Conservation (phyloP, 2,797 vertebrate species). For the Manis pentadactyla region DNA sequence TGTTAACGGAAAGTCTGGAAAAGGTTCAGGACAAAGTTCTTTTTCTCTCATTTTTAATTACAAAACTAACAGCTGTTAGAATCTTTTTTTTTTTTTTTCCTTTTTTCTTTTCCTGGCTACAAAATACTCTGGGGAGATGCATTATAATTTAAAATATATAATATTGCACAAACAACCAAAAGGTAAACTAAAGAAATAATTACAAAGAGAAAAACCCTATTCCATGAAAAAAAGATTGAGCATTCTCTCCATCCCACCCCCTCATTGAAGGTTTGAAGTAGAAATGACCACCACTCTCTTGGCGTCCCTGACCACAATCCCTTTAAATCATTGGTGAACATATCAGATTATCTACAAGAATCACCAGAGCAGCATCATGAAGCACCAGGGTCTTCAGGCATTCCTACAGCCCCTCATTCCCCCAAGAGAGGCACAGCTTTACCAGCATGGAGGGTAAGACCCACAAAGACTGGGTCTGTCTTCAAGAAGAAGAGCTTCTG, state of each 20-base stretch:
- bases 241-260: slow-evolving; percentile 65
- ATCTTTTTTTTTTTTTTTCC: slow-evolving; percentile 72
- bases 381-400: slow-evolving; percentile 72
- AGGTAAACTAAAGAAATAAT: slow-evolving; percentile 79
- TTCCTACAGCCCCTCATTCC: slow-evolving; percentile 31
- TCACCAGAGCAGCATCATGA: slow-evolving; percentile 62
- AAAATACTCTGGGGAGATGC: slow-evolving; percentile 87
- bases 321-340: slow-evolving; percentile 32
- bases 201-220: slow-evolving; percentile 79
- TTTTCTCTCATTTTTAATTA: slow-evolving; percentile 84
- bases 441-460: slow-evolving; percentile 34
- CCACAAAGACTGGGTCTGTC: slow-evolving; percentile 8
- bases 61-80: slow-evolving; percentile 90
- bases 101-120: slow-evolving; percentile 81
- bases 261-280: slow-evolving; percentile 43
- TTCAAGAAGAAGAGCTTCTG: slow-evolving; percentile 53
- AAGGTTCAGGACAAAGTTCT: slow-evolving; percentile 90
- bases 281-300: not conserved
- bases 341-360: slow-evolving; percentile 42
- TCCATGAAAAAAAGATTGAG: slow-evolving; percentile 42
- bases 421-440: slow-evolving; percentile 43
- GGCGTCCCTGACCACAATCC: not conserved
- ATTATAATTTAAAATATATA: slow-evolving; percentile 88
- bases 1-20: slow-evolving; percentile 88
- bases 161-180: slow-evolving; percentile 91